phyloP scores from a whole-genome alignment of 2,797 vertebrate species.

The Fistularia tabacaria region DNA sequence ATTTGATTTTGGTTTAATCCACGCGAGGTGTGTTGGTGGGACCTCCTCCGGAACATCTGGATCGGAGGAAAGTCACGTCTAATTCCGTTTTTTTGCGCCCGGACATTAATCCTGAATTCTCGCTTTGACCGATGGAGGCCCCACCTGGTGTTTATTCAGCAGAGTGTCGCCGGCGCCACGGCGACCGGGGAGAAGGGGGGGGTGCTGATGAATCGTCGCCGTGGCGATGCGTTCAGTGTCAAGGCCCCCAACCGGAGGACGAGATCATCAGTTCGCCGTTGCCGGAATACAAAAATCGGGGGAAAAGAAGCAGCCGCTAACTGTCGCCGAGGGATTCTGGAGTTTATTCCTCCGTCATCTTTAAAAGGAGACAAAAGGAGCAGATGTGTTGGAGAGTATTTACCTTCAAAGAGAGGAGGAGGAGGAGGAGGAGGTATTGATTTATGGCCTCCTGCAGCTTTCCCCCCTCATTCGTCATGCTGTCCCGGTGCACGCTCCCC shows the following conservation, averaged over 20 bases:
- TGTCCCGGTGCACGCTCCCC: conserved; percentile 51
- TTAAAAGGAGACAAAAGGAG: conserved; percentile 56
- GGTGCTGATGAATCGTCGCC: conserved; percentile 66
- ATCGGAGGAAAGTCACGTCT: too few relatives aligned
- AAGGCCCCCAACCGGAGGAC: conserved; percentile 45
- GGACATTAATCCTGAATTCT: too few relatives aligned
- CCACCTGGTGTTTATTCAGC: too few relatives aligned
- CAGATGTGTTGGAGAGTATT: conserved; percentile 49
- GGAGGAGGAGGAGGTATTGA: conserved; percentile 59
- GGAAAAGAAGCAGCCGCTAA: conserved; percentile 21
- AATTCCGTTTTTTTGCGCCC: too few relatives aligned
- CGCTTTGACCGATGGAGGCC: too few relatives aligned
- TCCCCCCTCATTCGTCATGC: conserved; percentile 68
- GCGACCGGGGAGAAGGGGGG: too few relatives aligned
- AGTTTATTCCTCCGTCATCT: conserved; percentile 61
- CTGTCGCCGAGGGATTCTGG: conserved; percentile 39
- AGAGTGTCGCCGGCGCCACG: too few relatives aligned
- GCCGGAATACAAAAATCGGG: conserved; percentile 18
- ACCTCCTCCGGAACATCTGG: too few relatives aligned
- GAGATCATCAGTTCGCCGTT: conserved; percentile 48
- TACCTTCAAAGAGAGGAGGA: conserved; percentile 55
- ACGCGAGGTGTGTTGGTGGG: too few relatives aligned
- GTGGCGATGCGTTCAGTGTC: conserved; percentile 59
- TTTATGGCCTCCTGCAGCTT: conserved; percentile 66
- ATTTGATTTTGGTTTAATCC: too few relatives aligned